phyloP scores from a whole-genome alignment of 1,140 invertebrate species.

The Brachionus sp. region DNA sequence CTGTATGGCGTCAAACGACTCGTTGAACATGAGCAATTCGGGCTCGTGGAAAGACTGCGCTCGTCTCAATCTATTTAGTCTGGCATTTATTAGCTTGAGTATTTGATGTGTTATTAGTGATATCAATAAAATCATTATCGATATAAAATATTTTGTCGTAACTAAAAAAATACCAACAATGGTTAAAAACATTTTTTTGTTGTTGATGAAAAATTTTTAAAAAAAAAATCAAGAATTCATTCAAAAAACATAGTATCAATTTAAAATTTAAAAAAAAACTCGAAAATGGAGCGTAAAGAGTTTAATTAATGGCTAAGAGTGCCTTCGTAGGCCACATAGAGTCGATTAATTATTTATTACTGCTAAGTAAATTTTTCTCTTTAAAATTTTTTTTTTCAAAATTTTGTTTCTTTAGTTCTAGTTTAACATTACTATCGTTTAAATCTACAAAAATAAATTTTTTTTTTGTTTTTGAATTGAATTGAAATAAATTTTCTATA shows the following conservation, averaged over 20 bases:
- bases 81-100: not conserved
- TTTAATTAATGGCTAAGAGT: slow-evolving; percentile 26
- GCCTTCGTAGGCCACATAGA: not conserved
- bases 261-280: not conserved
- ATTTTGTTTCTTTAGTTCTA: not conserved
- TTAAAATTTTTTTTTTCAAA: not conserved
- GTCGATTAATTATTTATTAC: not conserved
- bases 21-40: slow-evolving; percentile 8
- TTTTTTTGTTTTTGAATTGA: not conserved
- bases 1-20: not conserved
- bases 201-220: not conserved
- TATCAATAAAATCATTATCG: slow-evolving; percentile 42
- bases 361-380: not conserved
- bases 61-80: not conserved
- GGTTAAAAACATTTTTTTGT: slow-evolving; percentile 26
- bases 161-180: slow-evolving; percentile 44
- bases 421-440: not conserved
- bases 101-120: slow-evolving; percentile 22
- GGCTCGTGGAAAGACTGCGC: not conserved
- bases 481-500: not conserved
- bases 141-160: not conserved
- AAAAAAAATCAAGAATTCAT: not conserved
- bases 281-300: slow-evolving; percentile 14
- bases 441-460: not conserved
- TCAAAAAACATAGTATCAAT: not conserved